phyloP scores from a whole-genome alignment of 2,113 vertebrate species.

The Cochlearius cochlearius region DNA sequence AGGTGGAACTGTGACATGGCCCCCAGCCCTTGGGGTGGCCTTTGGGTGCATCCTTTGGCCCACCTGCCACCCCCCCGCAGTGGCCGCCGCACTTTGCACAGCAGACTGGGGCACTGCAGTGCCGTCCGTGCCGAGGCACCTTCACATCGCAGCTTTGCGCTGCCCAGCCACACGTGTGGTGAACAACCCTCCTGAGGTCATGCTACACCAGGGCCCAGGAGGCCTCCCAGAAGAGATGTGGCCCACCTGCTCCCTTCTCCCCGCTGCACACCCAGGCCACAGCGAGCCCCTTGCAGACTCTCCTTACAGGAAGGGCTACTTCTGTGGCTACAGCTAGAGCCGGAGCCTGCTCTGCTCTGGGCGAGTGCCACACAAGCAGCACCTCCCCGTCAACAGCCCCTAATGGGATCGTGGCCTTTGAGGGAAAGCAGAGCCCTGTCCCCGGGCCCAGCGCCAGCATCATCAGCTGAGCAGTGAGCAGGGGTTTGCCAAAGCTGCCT shows the following conservation, averaged over 20 bases:
- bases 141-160: background rate
- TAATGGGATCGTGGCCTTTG: background rate
- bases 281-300: background rate
- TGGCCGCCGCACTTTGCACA: background rate
- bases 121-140: fast-evolving
- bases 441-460: background rate
- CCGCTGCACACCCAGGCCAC: background rate
- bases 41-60: background rate
- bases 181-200: background rate
- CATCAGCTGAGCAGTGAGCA: background rate
- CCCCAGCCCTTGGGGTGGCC: background rate
- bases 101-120: background rate
- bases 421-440: background rate
- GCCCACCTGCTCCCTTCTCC: background rate
- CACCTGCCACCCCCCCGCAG: background rate
- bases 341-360: background rate
- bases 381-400: background rate
- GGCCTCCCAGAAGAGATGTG: background rate
- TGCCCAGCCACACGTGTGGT: fast-evolving
- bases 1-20: fast-evolving
- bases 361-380: fast-evolving
- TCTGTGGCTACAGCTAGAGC: background rate
- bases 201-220: background rate
- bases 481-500: background rate
- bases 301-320: background rate